These are phyloP conservation scores for Ammospiza caudacuta DNA, from an alignment of 2,113 vertebrate species.

Conservation along the genomic window DNA sequence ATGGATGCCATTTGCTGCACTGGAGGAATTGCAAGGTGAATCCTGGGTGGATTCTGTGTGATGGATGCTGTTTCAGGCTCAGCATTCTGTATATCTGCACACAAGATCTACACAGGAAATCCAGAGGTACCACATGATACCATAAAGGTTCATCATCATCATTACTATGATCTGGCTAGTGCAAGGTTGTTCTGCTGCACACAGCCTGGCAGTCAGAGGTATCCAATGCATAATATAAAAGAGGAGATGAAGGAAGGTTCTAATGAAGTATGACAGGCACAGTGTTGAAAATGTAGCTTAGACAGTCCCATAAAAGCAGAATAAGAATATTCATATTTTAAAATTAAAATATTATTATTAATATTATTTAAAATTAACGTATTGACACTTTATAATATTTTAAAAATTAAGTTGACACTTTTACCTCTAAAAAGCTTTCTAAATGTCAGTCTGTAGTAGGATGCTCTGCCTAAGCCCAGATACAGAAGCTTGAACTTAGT, in stretches of 20 bases:
- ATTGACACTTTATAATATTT: not conserved
- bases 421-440: not conserved
- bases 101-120: not conserved
- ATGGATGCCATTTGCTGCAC: not conserved
- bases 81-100: not conserved
- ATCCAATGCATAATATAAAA: not conserved
- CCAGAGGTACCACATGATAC: not conserved
- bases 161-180: too few relatives aligned
- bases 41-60: too few relatives aligned
- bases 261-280: not conserved
- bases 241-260: not conserved
- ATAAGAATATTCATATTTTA: not conserved
- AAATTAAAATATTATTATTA: not conserved
- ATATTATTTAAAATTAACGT: too few relatives aligned
- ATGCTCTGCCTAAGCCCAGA: not conserved
- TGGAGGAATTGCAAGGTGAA: not conserved
- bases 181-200: not conserved
- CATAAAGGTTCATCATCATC: not conserved
- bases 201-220: not conserved
- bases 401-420: not conserved
- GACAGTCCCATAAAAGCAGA: not conserved
- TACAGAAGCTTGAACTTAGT: not conserved
- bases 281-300: not conserved
- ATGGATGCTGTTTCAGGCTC: not conserved
- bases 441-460: not conserved